Conservation (phyloP, 2,797 vertebrate species). For the Pseudocheirus occidentalis region DNA sequence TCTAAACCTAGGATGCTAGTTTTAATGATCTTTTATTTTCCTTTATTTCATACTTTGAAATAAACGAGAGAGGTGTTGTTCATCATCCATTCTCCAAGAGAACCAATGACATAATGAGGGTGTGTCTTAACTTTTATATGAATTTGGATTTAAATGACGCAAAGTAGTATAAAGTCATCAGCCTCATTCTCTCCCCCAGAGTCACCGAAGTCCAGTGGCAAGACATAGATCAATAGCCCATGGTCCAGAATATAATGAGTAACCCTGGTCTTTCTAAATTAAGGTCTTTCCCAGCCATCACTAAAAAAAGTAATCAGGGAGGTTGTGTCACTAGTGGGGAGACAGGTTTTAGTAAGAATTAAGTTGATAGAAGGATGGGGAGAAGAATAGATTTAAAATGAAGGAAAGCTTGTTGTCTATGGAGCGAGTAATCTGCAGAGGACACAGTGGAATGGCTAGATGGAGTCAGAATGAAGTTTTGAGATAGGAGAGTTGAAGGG, state of each 20-base stretch:
- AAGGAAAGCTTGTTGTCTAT: background rate
- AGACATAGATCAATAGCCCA: background rate
- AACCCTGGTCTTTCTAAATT: background rate
- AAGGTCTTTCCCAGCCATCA: background rate
- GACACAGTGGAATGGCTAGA: no score
- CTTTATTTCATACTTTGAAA: background rate
- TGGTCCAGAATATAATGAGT: background rate
- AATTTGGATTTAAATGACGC: background rate
- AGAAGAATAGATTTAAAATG: background rate
- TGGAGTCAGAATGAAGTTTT: background rate
- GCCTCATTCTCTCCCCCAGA: background rate
- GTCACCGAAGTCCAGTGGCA: background rate
- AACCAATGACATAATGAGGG: background rate
- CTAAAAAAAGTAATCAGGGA: background rate
- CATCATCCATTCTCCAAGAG: background rate
- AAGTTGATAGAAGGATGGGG: background rate
- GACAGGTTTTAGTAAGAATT: background rate
- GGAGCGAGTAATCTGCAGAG: background rate
- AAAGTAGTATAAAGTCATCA: background rate
- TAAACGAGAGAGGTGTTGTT: background rate
- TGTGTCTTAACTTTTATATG: background rate
- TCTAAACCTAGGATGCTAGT: background rate
- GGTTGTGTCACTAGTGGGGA: background rate
- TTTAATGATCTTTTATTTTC: background rate
- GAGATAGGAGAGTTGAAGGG: background rate